phyloP scores from a whole-genome alignment of 2,888 invertebrate species.

The Pinctada fucata region DNA sequence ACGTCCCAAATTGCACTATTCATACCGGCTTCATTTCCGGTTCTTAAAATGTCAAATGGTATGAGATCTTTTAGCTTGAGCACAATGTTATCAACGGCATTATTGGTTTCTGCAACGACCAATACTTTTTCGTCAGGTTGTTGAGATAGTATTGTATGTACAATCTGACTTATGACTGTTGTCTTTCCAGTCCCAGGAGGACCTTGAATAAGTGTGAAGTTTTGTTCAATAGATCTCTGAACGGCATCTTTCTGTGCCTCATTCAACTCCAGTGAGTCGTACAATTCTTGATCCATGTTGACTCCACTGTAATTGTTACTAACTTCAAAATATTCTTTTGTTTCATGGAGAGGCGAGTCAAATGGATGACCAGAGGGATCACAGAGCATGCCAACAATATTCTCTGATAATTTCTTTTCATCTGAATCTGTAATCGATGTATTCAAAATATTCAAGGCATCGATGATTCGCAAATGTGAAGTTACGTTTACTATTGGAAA shows the following conservation, averaged over 20 bases:
- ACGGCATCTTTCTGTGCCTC: slow-evolving; percentile 29
- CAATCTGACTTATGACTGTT: slow-evolving; percentile 37
- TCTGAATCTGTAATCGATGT: too few species aligned
- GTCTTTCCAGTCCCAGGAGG: slow-evolving; percentile 51
- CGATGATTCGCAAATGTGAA: too few species aligned
- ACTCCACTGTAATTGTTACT: background rate
- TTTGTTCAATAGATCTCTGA: slow-evolving; percentile 14
- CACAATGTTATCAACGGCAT: slow-evolving; percentile 43
- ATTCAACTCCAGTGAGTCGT: slow-evolving; percentile 7
- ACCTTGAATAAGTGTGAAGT: slow-evolving; percentile 39
- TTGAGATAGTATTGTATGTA: slow-evolving; percentile 10
- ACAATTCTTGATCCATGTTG: too few species aligned
- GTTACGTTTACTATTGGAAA: too few species aligned
- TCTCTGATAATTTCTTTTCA: background rate
- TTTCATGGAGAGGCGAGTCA: too few species aligned
- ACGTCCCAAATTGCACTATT: slow-evolving; percentile 39
- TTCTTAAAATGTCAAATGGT: slow-evolving; percentile 27
- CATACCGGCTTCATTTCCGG: slow-evolving; percentile 32
- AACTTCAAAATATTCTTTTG: background rate
- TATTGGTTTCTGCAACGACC: slow-evolving; percentile 47
- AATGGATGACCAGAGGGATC: too few species aligned
- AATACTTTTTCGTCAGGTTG: slow-evolving; percentile 29
- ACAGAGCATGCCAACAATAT: too few species aligned
- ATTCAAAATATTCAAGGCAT: too few species aligned
- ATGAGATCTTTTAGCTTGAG: slow-evolving; percentile 31